These are phyloP conservation scores for Drosophila mulleri DNA, from an alignment of 2,888 invertebrate species.

Conservation along the genomic window DNA sequence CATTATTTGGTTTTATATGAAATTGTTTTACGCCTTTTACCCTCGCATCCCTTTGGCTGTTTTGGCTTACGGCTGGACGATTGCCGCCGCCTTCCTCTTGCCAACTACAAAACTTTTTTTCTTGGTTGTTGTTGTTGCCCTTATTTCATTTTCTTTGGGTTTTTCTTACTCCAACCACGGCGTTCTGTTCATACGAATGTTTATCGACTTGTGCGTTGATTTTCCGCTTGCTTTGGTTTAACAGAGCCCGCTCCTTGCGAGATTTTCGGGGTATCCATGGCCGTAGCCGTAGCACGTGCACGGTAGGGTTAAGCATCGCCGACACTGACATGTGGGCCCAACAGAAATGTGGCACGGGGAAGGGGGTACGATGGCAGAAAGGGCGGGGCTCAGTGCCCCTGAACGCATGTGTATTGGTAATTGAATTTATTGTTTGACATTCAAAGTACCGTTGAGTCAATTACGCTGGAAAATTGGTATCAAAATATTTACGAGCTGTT, in stretches of 20 bases:
- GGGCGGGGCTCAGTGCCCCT: conserved; percentile 12
- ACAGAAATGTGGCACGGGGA: neutral
- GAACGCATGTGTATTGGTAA: conserved; percentile 73
- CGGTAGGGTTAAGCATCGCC: conserved; percentile 74
- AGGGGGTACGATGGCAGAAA: neutral
- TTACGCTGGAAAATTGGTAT: conserved; percentile 82
- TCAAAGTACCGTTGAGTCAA: conserved; percentile 83
- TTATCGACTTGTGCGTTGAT: conserved; percentile 79
- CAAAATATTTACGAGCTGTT: conserved; percentile 82
- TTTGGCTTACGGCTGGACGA: conserved; percentile 24
- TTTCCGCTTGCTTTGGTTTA: conserved; percentile 79
- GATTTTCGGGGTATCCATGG: conserved; percentile 62
- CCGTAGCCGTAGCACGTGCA: conserved; percentile 56
- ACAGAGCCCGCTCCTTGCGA: conserved; percentile 55
- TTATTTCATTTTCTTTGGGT: conserved; percentile 45
- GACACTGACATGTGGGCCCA: conserved; percentile 37
- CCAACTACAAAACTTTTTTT: conserved; percentile 52
- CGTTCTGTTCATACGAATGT: conserved; percentile 69
- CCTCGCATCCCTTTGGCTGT: conserved; percentile 23
- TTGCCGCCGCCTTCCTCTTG: neutral
- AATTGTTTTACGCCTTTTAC: conserved; percentile 61
- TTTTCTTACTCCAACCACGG: conserved; percentile 6
- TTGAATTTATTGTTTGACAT: conserved; percentile 84
- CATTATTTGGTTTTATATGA: conserved; percentile 69
- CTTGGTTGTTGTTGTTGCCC: conserved; percentile 11